phyloP scores from a whole-genome alignment of 2,888 invertebrate genomes.

The Fissipunctia ypsillon region DNA sequence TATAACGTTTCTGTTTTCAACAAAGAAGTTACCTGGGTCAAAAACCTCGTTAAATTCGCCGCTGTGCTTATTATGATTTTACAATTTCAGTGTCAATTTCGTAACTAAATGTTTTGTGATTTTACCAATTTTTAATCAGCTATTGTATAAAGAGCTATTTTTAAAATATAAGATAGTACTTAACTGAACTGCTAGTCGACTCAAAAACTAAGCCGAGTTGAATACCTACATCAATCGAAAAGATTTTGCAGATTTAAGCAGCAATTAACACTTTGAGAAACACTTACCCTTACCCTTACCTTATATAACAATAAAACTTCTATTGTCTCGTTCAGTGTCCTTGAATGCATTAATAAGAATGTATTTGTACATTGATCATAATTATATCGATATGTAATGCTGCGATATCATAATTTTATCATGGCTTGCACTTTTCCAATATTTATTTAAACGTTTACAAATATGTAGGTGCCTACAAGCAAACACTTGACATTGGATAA shows the following conservation, averaged over 20 bases:
- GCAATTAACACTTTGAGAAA: too few species aligned
- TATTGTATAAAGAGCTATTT: background rate
- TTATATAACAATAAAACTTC: too few species aligned
- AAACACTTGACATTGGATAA: conserved; percentile 76
- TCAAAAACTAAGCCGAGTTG: background rate
- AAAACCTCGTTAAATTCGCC: conserved; percentile 82
- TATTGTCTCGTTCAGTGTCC: too few species aligned
- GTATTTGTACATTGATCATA: conserved; percentile 22
- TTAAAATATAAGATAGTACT: background rate
- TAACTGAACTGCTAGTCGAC: background rate
- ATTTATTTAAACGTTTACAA: conserved; percentile 59
- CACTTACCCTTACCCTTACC: too few species aligned
- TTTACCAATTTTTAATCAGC: conserved; percentile 13
- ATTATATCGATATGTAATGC: conserved; percentile 32
- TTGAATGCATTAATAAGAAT: too few species aligned
- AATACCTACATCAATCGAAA: background rate
- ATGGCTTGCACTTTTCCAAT: conserved; percentile 60
- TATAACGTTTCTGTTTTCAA: conserved; percentile 70
- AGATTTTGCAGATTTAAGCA: conserved; percentile 4
- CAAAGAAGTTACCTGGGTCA: conserved; percentile 78
- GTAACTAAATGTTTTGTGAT: conserved; percentile 7
- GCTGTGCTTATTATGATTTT: conserved; percentile 33
- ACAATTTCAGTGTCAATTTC: conserved; percentile 52
- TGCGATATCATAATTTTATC: conserved; percentile 50
- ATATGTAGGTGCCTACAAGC: conserved; percentile 36